phyloP scores from a whole-genome alignment of 2,113 vertebrate genomes.

The Neomonachus schauinslandi region DNA sequence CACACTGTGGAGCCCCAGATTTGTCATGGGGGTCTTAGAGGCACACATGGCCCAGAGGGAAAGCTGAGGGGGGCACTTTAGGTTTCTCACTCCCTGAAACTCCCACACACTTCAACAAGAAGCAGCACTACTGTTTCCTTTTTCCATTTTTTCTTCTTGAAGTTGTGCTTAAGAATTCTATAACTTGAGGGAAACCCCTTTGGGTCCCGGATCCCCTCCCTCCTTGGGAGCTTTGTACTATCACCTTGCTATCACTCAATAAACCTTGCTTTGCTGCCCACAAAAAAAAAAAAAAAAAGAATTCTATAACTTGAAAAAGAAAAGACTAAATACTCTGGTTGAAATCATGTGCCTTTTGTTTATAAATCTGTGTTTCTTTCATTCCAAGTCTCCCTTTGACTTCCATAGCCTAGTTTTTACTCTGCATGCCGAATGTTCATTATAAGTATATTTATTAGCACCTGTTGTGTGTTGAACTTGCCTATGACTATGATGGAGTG shows the following conservation, averaged over 20 bases:
- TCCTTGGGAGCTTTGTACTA: too few relatives aligned
- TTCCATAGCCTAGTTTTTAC: neutral
- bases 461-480: neutral
- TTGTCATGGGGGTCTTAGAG: neutral
- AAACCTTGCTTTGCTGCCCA: too few relatives aligned
- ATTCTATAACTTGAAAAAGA: slow-evolving; percentile 7
- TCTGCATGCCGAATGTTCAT: neutral
- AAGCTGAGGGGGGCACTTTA: neutral
- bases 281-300: neutral
- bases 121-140: neutral
- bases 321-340: neutral
- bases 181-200: neutral
- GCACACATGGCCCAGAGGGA: neutral
- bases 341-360: neutral
- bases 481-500: neutral
- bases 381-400: neutral
- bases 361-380: neutral
- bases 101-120: neutral
- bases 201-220: too few relatives aligned
- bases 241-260: too few relatives aligned
- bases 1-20: neutral
- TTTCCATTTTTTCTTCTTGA: neutral
- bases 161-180: neutral
- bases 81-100: neutral
- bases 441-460: neutral